Evolutionary conservation across 1,140 invertebrate species (phyloP).

Genomic region (Berghia stephanieae): DNA sequence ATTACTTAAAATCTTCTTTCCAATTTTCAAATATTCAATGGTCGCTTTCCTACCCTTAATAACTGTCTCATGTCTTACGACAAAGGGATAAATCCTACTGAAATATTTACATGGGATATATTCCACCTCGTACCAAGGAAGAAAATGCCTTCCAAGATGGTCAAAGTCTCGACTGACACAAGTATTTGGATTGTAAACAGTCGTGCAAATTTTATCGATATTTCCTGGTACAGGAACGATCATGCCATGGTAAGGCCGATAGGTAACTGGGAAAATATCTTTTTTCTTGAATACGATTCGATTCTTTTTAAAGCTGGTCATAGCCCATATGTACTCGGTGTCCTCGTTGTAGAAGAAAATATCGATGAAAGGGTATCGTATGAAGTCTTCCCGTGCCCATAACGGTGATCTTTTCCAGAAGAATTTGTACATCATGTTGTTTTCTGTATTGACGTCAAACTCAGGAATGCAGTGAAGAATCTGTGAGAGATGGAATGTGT

Average conservation of each 20-base stretch:
- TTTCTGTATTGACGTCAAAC: slow-evolving; percentile 16
- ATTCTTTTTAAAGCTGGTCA: slow-evolving; percentile 20
- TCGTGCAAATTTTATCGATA: background rate
- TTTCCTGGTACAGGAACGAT: slow-evolving; percentile 26
- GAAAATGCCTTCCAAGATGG: slow-evolving; percentile 18
- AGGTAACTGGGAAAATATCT: slow-evolving; percentile 35
- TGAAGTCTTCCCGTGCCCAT: background rate
- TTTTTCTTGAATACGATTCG: slow-evolving; percentile 7
- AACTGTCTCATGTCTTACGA: slow-evolving; percentile 13
- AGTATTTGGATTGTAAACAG: background rate
- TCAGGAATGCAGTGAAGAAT: slow-evolving; percentile 28
- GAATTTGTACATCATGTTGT: slow-evolving; percentile 39
- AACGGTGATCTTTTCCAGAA: slow-evolving; percentile 18
- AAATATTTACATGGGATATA: slow-evolving; percentile 23
- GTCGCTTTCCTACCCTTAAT: slow-evolving; percentile 3
- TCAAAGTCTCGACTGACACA: slow-evolving; percentile 29
- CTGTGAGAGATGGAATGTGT: no score
- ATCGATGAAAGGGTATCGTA: slow-evolving; percentile 40
- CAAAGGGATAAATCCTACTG: slow-evolving; percentile 32
- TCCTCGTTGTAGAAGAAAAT: slow-evolving; percentile 44
- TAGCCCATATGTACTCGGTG: slow-evolving; percentile 33
- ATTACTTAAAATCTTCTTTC: slow-evolving; percentile 30
- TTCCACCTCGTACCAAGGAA: slow-evolving; percentile 12
- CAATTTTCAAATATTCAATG: background rate
- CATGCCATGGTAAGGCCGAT: slow-evolving; percentile 32